phyloP scores from a whole-genome alignment of 2,888 invertebrate species.

The Eupithecia insigniata region DNA sequence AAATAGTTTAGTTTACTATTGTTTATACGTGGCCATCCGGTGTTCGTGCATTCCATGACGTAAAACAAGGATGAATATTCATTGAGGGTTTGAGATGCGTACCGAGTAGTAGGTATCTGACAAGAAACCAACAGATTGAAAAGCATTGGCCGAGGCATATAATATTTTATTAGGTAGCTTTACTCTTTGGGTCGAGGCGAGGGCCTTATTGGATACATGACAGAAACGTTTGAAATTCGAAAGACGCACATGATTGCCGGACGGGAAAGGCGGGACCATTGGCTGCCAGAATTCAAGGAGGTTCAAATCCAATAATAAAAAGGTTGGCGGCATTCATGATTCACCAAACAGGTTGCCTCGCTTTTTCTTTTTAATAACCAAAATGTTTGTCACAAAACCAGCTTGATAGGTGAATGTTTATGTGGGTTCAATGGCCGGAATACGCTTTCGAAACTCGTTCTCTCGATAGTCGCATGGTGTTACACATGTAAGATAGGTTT shows the following conservation, averaged over 20 bases:
- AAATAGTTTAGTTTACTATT: slow-evolving; percentile 45
- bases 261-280: neutral
- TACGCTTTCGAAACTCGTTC: slow-evolving; percentile 78
- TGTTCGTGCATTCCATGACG: slow-evolving; percentile 45
- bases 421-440: slow-evolving; percentile 68
- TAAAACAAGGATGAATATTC: slow-evolving; percentile 37
- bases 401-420: slow-evolving; percentile 68
- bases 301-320: slow-evolving; percentile 42
- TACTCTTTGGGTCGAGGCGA: neutral
- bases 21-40: slow-evolving; percentile 42
- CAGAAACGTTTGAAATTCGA: slow-evolving; percentile 2
- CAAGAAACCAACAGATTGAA: slow-evolving; percentile 1
- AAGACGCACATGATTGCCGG: slow-evolving; percentile 5
- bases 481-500: slow-evolving; percentile 45
- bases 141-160: slow-evolving; percentile 7
- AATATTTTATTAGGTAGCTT: no score
- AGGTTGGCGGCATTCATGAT: slow-evolving; percentile 44
- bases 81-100: slow-evolving; percentile 29
- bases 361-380: slow-evolving; percentile 44
- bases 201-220: neutral
- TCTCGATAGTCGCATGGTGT: slow-evolving; percentile 61
- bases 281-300: slow-evolving; percentile 24
- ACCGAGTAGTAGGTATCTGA: slow-evolving; percentile 3
- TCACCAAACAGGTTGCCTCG: slow-evolving; percentile 44
- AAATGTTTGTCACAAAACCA: slow-evolving; percentile 58